Percentiles rank a stretch among this genome's conserved stretches.
Conservation (phyloP, 1,140 invertebrate genomes). For the Diorhabda carinulata region DNA sequence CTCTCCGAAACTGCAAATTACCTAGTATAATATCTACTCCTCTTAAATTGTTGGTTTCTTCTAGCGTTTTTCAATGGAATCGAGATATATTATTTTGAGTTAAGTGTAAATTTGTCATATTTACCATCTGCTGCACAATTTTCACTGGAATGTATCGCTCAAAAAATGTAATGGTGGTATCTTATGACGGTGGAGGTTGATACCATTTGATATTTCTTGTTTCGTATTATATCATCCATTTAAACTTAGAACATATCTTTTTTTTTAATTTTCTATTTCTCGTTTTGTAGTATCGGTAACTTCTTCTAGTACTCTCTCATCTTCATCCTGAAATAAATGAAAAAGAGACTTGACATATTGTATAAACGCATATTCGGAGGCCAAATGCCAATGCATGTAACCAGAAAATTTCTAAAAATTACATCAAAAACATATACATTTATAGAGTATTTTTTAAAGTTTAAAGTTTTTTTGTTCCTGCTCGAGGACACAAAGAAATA, state of each 20-base stretch:
- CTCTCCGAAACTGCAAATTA: slow-evolving; percentile 20
- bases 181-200: slow-evolving; percentile 1
- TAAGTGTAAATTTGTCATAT: too few species aligned
- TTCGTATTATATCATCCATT: too few species aligned
- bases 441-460: neutral
- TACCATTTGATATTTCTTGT: slow-evolving; percentile 13
- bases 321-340: slow-evolving; percentile 6
- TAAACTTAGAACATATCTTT: too few species aligned
- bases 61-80: slow-evolving; percentile 21
- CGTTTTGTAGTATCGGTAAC: neutral
- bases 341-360: too few species aligned
- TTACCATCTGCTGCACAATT: slow-evolving; percentile 20
- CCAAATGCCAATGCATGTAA: too few species aligned
- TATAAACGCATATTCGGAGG: too few species aligned
- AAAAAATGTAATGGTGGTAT: slow-evolving; percentile 11
- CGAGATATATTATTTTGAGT: slow-evolving; percentile 7
- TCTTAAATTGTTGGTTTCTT: slow-evolving; percentile 25
- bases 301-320: slow-evolving; percentile 5
- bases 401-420: too few species aligned
- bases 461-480: slow-evolving; percentile 7
- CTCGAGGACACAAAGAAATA: neutral
- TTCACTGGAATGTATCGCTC: slow-evolving; percentile 15
- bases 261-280: slow-evolving; percentile 13
- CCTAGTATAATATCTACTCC: slow-evolving; percentile 27
- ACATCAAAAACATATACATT: too few species aligned